Evolutionary conservation across 2,888 invertebrate genomes (phyloP), one percentile per base, ranked within the genome.

Genomic region (Steromphala cineraria): DNA sequence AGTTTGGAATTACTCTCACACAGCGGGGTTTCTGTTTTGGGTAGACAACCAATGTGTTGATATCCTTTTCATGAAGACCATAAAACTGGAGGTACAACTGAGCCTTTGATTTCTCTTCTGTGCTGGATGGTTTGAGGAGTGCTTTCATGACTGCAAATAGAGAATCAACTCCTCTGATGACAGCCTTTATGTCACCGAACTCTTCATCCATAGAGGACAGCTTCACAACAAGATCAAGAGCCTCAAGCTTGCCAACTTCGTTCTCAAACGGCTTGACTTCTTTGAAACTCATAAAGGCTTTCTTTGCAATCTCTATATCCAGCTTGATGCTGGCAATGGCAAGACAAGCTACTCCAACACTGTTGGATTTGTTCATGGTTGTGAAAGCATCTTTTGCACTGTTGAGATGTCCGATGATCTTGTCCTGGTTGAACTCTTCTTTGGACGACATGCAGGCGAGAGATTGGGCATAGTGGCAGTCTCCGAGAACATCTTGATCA

Each of bases 181-280:
- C 46, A 2, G 46, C 10, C 19, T 53, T 52, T 17, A 83, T 15
- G 46, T 19, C 71, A 8, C 28, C 75, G 40, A 79, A 46, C 40
- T 13, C 5, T 1, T 15, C 17, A 7, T 75, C 77, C 71, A 55
- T 53, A 19, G 7, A 15, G 19, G 28, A 36, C 78, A 40, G 21
- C 52, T 31, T n/a, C 52, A 79, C 28, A 53, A 52, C 31, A 15
- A 80, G 79, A 67, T 87, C 80, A 62, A 84, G 81, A 76, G 87
- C 88, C 40, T 89, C 88, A 19, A 89, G 67, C 31, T 84, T 80
- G 0, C 87, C 89, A n/a, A 85, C 86, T 28, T 82, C 85, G 80
- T 88, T 87, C 56, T 81, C 53, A 19, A 79, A 79, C 53, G 87
- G 88, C 56, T 83, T 84, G 0, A 82, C 80, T 5, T 81, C 80